Percentiles rank a stretch among this genome's conserved stretches.
Conservation (phyloP, 1,140 invertebrate genomes). For the Cydia fagiglandana region DNA sequence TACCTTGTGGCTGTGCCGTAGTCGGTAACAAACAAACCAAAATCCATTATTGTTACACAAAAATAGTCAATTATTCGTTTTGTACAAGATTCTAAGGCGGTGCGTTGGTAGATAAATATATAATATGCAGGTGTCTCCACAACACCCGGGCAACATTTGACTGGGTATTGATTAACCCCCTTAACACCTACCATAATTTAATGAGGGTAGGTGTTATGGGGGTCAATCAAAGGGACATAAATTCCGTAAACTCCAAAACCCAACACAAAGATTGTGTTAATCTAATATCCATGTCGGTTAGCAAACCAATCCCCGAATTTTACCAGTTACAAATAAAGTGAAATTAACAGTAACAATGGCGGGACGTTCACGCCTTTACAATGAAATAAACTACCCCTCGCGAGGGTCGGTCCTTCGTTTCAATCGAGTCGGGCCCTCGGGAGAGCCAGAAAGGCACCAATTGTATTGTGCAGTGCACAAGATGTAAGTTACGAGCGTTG, state of each 20-base stretch:
- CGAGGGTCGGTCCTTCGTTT: slow-evolving; percentile 29
- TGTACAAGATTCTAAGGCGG: too few species aligned
- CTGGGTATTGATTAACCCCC: too few species aligned
- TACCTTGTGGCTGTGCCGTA: too few species aligned
- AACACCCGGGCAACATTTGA: too few species aligned
- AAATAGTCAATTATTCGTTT: too few species aligned
- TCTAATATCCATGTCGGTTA: neutral
- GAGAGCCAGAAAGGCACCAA: slow-evolving; percentile 29
- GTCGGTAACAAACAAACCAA: too few species aligned
- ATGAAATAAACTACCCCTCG: slow-evolving; percentile 29
- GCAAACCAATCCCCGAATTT: neutral
- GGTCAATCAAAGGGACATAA: too few species aligned
- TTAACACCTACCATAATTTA: too few species aligned
- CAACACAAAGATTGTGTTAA: neutral
- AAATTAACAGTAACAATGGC: slow-evolving; percentile 28
- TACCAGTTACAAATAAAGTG: slow-evolving; percentile 13
- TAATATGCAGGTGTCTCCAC: too few species aligned
- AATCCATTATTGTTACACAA: too few species aligned
- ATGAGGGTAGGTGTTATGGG: too few species aligned
- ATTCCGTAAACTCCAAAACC: neutral
- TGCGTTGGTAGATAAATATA: too few species aligned
- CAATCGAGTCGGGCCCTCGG: slow-evolving; percentile 21
- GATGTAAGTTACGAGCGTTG: neutral
- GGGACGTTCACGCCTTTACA: slow-evolving; percentile 30
- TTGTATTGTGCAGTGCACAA: slow-evolving; percentile 14